phyloP scores from a whole-genome alignment of 2,797 vertebrate genomes.

The Dryobates pubescens region DNA sequence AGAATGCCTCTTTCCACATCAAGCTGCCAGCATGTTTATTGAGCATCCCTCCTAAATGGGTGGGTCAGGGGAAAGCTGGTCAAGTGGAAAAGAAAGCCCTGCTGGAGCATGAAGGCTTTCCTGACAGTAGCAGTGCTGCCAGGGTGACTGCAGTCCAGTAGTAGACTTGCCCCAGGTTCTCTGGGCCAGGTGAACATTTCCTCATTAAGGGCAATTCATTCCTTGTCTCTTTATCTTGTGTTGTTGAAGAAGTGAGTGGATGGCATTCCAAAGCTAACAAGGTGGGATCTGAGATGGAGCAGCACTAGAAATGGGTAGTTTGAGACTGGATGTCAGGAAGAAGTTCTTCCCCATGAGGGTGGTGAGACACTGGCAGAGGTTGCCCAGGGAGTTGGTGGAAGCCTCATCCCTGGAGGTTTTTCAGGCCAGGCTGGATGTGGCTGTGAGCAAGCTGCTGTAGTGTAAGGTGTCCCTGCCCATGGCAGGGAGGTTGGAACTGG shows the following conservation, averaged over 20 bases:
- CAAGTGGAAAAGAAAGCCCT: constrained; percentile 61
- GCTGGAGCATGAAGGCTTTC: neutral
- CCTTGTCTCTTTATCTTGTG: constrained; percentile 74
- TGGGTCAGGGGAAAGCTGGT: constrained; percentile 67
- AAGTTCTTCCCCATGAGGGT: no score
- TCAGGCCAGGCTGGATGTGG: no score
- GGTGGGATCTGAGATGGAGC: no score
- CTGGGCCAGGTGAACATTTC: constrained; percentile 77
- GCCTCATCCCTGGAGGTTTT: no score
- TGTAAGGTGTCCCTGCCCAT: no score
- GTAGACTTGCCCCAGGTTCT: constrained; percentile 71
- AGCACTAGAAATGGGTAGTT: no score
- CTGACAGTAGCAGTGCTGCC: constrained; percentile 63
- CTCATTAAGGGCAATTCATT: constrained; percentile 79
- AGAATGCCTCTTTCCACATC: neutral
- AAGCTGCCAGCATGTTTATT: constrained; percentile 49
- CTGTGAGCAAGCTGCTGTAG: no score
- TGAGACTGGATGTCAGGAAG: no score
- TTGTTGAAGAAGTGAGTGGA: constrained; percentile 70
- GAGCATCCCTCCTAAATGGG: constrained; percentile 40
- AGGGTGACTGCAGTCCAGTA: constrained; percentile 39
- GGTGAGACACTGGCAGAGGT: no score
- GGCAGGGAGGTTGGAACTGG: no score
- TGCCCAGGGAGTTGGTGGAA: no score
- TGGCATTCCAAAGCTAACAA: constrained; percentile 57